Evolutionary conservation across 2,888 invertebrate genomes (phyloP), one percentile per base, ranked within the genome.

Genomic region (Tryphoninae sp.): DNA sequence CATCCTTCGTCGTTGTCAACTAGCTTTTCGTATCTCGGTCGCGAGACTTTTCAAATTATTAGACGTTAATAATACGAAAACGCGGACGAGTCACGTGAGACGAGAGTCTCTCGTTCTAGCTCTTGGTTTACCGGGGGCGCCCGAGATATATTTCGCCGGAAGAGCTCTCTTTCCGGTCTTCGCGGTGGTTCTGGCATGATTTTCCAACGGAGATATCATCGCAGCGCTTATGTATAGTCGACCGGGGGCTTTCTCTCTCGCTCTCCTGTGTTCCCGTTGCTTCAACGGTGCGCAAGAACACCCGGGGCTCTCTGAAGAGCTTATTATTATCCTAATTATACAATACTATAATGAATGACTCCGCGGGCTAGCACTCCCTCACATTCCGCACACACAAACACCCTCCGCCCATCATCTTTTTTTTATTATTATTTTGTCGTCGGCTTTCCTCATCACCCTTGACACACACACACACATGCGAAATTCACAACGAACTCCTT

Each of bases 321-420:
- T 90, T 91, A 91, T 91, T 91, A 91, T 91, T 89, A 91, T 92
- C 91, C 92, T 91, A 92, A 92, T 92, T 92, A 92, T 89, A 91
- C 90, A 90, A 91, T 91, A 90, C 88, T 88, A 87, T 89, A 90
- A 91, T 91, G 91, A 92, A 90, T 89, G 88, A 86, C 88, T 85
- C 45, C 59, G 80, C 40, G 73, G 82, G 85, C 78, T 84, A 79
- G 84, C 71, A 81, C 81, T 80, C 80, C 75, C 74, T 33, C 72
- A 19, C 71, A 55, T 72, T 78, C 45, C 58, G 71, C 75, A 55
- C 65, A 71, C 64, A 72, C 16, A 33, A 33, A 33, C 33, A 6
- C 72, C 22, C 69, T 19, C 77, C 82, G 82, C 78, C 83, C 83
- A 80, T 68, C 67, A 75, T 61, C 64, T 71, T 74, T 78, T 71